Evolutionary conservation across 2,113 vertebrate genomes (phyloP).

Genomic region (Seriola dumerili): DNA sequence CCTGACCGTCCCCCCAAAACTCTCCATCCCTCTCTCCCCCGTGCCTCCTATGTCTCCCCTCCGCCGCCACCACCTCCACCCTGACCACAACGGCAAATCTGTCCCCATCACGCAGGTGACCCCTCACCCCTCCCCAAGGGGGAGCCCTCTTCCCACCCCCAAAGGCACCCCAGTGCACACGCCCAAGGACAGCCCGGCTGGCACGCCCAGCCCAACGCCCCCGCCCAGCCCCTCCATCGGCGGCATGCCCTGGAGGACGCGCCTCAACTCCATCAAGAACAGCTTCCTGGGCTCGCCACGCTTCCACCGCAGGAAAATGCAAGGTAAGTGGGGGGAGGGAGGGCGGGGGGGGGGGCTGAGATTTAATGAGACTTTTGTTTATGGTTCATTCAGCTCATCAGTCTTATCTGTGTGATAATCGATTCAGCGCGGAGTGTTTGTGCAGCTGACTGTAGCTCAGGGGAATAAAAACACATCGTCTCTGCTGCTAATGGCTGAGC

Average conservation of each 20-base stretch:
- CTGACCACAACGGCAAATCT: slow-evolving; percentile 95
- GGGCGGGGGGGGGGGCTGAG: not conserved
- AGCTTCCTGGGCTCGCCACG: slow-evolving; percentile 98
- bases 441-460: not conserved
- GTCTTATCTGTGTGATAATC: slow-evolving; percentile 19
- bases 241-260: slow-evolving; percentile 96
- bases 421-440: not conserved
- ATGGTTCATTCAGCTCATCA: not conserved
- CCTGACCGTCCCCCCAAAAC: slow-evolving; percentile 85
- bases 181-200: slow-evolving; percentile 97
- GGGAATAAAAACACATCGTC: slow-evolving; percentile 8
- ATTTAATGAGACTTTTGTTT: not conserved
- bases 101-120: slow-evolving; percentile 98
- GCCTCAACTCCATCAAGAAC: slow-evolving; percentile 99
- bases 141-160: slow-evolving; percentile 97
- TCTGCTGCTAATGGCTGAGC: slow-evolving; percentile 15
- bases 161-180: slow-evolving; percentile 99
- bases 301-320: slow-evolving; percentile 99
- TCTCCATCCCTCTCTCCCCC: slow-evolving; percentile 86
- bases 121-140: slow-evolving; percentile 97
- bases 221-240: slow-evolving; percentile 98
- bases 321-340: slow-evolving; percentile 82
- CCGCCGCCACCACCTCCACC: slow-evolving; percentile 86
- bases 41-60: slow-evolving; percentile 87
- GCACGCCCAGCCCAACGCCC: slow-evolving; percentile 96